Evolutionary conservation across 2,113 vertebrate genomes (phyloP).

Genomic region (Leptobrachium ailaonicum): DNA sequence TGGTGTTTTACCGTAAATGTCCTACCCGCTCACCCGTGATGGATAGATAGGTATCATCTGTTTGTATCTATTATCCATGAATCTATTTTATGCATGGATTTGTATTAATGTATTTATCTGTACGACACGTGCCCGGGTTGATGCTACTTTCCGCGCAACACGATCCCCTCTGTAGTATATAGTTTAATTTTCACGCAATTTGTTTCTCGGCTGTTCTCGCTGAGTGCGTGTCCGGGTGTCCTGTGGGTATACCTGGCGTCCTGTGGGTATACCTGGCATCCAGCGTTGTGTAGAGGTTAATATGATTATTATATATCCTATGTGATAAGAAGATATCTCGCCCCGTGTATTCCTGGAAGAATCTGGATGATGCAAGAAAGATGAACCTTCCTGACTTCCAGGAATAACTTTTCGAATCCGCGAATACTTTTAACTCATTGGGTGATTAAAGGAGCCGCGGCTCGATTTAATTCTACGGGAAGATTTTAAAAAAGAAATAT

Average conservation of each 20-base stretch:
- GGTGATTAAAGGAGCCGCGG: neutral
- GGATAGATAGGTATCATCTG: slow-evolving; percentile 43
- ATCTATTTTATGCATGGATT: slow-evolving; percentile 24
- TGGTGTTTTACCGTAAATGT: slow-evolving; percentile 47
- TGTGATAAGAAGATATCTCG: slow-evolving; percentile 31
- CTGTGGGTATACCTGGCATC: slow-evolving; percentile 18
- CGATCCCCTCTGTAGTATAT: slow-evolving; percentile 18
- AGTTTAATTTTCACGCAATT: slow-evolving; percentile 33
- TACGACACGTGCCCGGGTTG: slow-evolving; percentile 11
- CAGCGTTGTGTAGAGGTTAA: slow-evolving; percentile 33
- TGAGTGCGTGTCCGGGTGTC: neutral
- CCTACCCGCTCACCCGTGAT: slow-evolving; percentile 19
- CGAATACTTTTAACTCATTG: neutral
- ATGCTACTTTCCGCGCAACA: slow-evolving; percentile 9
- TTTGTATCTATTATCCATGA: slow-evolving; percentile 42
- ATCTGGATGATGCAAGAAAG: neutral
- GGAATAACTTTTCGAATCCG: neutral
- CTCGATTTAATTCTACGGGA: too few relatives aligned
- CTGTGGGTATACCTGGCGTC: slow-evolving; percentile 13
- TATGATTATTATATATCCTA: slow-evolving; percentile 25
- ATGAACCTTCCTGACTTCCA: slow-evolving; percentile 9
- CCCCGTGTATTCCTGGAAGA: slow-evolving; percentile 25
- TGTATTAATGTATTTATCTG: slow-evolving; percentile 26
- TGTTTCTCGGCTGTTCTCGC: slow-evolving; percentile 12
- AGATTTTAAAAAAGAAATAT: too few relatives aligned